These are phyloP conservation scores for Drosophila emarginata DNA, from an alignment of 2,888 invertebrate genomes.

Conservation along the genomic window DNA sequence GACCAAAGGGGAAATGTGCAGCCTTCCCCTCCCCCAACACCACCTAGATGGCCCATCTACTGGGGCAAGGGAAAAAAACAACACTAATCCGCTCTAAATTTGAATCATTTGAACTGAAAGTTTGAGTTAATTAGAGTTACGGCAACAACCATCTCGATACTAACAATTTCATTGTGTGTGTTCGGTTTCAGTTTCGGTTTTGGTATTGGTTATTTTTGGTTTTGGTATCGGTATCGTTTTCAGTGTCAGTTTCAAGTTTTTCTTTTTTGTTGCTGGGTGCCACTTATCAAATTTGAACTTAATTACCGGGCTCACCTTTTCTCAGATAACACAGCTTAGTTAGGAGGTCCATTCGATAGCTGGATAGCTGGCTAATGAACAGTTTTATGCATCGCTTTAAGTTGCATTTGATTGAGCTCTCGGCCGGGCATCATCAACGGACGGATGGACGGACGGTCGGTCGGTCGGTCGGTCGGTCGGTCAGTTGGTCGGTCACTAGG, in stretches of 20 bases:
- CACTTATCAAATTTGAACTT: conserved; percentile 72
- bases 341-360: conserved; percentile 15
- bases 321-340: conserved; percentile 45
- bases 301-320: conserved; percentile 61
- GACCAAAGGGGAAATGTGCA: neutral
- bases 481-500: neutral
- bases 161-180: conserved; percentile 42
- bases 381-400: conserved; percentile 65
- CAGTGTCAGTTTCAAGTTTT: neutral
- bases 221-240: neutral
- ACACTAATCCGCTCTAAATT: conserved; percentile 1
- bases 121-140: conserved; percentile 23
- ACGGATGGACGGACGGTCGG: neutral
- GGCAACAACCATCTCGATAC: conserved; percentile 25
- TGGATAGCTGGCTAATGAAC: conserved; percentile 59
- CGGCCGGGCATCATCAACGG: conserved; percentile 10
- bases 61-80: neutral
- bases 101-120: conserved; percentile 4
- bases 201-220: too few relatives aligned
- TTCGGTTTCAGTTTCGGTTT: neutral
- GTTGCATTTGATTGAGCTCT: conserved; percentile 49
- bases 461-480: neutral
- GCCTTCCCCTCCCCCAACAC: too few relatives aligned
- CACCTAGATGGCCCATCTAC: too few relatives aligned
- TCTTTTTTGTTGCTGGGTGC: conserved; percentile 24